Percentiles rank a stretch among this genome's conserved stretches.
Conservation (phyloP, 2,797 vertebrate genomes). For the Tympanoctomys barrerae region DNA sequence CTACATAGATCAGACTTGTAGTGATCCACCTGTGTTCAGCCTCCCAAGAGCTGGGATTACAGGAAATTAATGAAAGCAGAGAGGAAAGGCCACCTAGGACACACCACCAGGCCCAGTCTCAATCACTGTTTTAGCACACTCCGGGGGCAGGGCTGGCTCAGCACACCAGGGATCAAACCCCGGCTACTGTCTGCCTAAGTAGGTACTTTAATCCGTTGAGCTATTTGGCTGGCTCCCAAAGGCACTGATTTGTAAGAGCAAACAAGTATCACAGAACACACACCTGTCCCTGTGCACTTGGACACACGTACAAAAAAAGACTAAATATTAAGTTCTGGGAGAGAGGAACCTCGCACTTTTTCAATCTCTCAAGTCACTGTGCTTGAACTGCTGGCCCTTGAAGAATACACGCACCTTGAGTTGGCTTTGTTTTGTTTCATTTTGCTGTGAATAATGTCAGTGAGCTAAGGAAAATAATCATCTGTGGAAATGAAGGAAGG, state of each 20-base stretch:
- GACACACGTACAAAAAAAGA: not conserved
- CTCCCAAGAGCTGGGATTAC: no score
- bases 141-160: no score
- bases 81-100: no score
- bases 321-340: not conserved
- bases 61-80: no score
- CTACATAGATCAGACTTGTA: no score
- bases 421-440: conserved; percentile 1
- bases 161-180: no score
- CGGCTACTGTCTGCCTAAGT: no score
- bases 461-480: not conserved
- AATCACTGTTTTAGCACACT: no score
- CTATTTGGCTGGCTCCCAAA: not conserved
- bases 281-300: not conserved
- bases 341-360: not conserved
- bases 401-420: not conserved
- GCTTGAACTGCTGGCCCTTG: not conserved
- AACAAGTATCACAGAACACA: not conserved
- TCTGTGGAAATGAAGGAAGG: not conserved
- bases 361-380: not conserved
- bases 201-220: no score
- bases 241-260: not conserved
- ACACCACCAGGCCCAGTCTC: no score
- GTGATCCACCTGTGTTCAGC: no score
- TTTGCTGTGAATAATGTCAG: not conserved